Conservation (phyloP, 92 coral and sea anemone genomes). For the Porites rus region DNA sequence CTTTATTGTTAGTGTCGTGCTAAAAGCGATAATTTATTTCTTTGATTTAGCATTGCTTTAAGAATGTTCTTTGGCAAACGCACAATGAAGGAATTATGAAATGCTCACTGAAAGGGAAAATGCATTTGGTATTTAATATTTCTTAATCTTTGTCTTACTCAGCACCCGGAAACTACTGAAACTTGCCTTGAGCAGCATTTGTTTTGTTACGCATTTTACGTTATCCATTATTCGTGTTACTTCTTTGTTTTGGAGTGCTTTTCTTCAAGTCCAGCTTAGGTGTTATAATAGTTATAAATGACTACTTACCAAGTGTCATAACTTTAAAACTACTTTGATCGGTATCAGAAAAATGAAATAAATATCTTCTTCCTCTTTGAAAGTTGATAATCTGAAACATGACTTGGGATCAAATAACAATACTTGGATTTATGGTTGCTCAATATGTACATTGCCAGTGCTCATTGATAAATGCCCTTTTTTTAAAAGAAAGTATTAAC, state of each 20-base stretch:
- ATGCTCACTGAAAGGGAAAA: neutral
- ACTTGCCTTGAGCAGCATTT: neutral
- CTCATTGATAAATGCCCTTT: no score
- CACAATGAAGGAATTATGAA: neutral
- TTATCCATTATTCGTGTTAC: neutral
- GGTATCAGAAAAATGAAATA: neutral
- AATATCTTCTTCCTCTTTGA: neutral
- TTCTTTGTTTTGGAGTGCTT: no score
- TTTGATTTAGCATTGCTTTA: slow-evolving; percentile 13
- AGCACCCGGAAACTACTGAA: slow-evolving; percentile 38
- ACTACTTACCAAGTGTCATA: no score
- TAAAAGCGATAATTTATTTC: neutral
- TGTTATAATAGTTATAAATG: no score
- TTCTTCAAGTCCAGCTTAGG: no score
- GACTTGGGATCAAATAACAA: neutral
- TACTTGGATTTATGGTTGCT: no score
- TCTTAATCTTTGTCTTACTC: neutral
- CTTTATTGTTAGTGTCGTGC: neutral
- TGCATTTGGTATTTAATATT: neutral
- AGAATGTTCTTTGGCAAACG: slow-evolving; percentile 8
- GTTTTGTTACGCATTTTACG: neutral
- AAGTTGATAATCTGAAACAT: neutral
- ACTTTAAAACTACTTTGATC: no score
- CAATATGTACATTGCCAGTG: no score
- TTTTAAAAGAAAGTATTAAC: no score